These are phyloP conservation scores for Ciconia stormi DNA, from an alignment of 2,113 vertebrate genomes.

Conservation along the genomic window DNA sequence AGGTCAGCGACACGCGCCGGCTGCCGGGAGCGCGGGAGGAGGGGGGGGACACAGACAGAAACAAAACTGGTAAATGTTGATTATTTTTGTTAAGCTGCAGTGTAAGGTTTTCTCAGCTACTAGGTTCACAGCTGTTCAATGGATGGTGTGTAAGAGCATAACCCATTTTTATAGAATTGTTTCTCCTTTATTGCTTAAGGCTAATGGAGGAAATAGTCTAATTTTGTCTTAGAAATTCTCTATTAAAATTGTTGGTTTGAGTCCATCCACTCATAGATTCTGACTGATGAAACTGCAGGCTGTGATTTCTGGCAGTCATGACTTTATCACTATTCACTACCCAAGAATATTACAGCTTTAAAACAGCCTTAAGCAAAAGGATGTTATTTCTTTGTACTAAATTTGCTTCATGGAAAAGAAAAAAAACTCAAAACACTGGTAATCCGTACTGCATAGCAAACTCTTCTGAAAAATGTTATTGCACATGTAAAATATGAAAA, in stretches of 20 bases:
- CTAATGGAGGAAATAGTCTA: constrained; percentile 56
- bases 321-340: constrained; percentile 58
- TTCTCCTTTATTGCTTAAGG: constrained; percentile 72
- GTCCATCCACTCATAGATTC: constrained; percentile 31
- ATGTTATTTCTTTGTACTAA: constrained; percentile 68
- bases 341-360: constrained; percentile 74
- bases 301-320: constrained; percentile 52
- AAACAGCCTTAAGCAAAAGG: constrained; percentile 77
- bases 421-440: constrained; percentile 76
- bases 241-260: constrained; percentile 54
- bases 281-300: constrained; percentile 45
- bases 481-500: constrained; percentile 98
- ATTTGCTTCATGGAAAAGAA: constrained; percentile 65
- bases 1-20: accelerated
- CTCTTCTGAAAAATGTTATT: constrained; percentile 85
- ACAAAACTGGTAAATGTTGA: neutral
- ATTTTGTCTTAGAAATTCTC: constrained; percentile 55
- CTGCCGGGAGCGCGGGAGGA: neutral
- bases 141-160: constrained; percentile 51
- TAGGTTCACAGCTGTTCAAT: constrained; percentile 1
- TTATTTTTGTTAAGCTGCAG: neutral
- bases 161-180: constrained; percentile 50
- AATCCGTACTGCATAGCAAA: constrained; percentile 81
- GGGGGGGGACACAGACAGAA: too few relatives aligned
- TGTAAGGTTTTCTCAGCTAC: neutral